Percentiles rank a stretch among this genome's conserved stretches.
phyloP scores from a whole-genome alignment of 1,140 invertebrate species.

The Papilio xuthus region DNA sequence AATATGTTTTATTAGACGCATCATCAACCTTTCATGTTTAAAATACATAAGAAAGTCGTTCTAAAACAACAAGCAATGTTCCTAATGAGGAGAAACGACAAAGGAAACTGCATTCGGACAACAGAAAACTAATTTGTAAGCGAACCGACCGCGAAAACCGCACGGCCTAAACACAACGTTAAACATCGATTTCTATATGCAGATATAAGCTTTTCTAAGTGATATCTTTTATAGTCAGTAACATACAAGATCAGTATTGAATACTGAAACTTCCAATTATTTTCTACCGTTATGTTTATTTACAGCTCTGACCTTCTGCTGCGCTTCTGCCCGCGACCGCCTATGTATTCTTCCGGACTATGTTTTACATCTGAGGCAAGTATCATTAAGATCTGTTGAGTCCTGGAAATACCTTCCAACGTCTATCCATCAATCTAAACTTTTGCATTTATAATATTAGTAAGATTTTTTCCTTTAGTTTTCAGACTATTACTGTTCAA shows the following conservation, averaged over 20 bases:
- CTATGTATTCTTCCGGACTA: too few relatives aligned
- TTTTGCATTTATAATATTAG: too few relatives aligned
- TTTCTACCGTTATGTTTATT: too few relatives aligned
- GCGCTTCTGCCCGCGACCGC: too few relatives aligned
- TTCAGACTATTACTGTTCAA: too few relatives aligned
- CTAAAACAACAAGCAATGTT: background rate
- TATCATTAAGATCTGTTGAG: too few relatives aligned
- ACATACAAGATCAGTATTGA: background rate
- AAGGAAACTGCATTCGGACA: background rate
- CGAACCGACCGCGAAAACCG: background rate
- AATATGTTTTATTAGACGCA: background rate
- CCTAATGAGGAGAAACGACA: constrained; percentile 16
- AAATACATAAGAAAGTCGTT: background rate
- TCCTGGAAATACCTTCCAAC: too few relatives aligned
- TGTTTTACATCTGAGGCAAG: too few relatives aligned
- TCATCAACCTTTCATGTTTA: background rate
- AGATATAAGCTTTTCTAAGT: background rate
- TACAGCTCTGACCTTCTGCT: too few relatives aligned
- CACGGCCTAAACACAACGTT: background rate
- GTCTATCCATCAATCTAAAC: too few relatives aligned
- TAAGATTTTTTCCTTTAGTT: too few relatives aligned
- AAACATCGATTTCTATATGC: constrained; percentile 6
- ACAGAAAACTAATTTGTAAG: constrained; percentile 19
- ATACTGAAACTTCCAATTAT: too few relatives aligned
- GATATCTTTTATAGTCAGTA: background rate